These are phyloP conservation scores for Conchocele bisecta DNA, from an alignment of 2,888 invertebrate genomes.

Conservation along the genomic window DNA sequence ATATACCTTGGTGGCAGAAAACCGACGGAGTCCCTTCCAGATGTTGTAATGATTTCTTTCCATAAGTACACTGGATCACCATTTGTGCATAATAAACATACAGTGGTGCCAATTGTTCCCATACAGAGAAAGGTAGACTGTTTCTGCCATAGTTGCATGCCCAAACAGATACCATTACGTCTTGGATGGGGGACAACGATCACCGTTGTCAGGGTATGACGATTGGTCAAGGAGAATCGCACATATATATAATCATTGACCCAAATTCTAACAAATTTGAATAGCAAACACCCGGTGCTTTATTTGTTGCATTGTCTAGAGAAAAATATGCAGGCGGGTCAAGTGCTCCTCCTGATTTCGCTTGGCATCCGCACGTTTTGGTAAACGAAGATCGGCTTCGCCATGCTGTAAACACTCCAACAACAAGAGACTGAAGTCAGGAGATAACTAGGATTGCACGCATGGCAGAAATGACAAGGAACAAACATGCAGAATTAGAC, in stretches of 20 bases:
- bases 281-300: conserved; percentile 46
- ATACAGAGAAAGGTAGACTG: conserved; percentile 49
- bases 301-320: conserved; percentile 55
- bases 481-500: no score
- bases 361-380: conserved; percentile 45
- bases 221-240: conserved; percentile 35
- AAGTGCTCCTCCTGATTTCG: conserved; percentile 44
- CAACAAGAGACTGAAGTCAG: conserved; percentile 19
- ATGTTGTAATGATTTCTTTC: conserved; percentile 59
- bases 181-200: conserved; percentile 53
- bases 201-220: conserved; percentile 53
- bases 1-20: conserved; percentile 38
- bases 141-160: conserved; percentile 29
- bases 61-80: conserved; percentile 40
- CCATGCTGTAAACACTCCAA: conserved; percentile 36
- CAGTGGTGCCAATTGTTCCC: conserved; percentile 49
- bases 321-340: conserved; percentile 45
- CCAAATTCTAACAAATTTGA: conserved; percentile 48
- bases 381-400: conserved; percentile 51
- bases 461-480: background rate
- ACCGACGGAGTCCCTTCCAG: conserved; percentile 42
- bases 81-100: conserved; percentile 26
- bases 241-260: conserved; percentile 30
- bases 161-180: conserved; percentile 49
- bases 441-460: conserved; percentile 29